Evolutionary conservation across 2,797 vertebrate genomes (phyloP).

Genomic region (Poeciliopsis infans): DNA sequence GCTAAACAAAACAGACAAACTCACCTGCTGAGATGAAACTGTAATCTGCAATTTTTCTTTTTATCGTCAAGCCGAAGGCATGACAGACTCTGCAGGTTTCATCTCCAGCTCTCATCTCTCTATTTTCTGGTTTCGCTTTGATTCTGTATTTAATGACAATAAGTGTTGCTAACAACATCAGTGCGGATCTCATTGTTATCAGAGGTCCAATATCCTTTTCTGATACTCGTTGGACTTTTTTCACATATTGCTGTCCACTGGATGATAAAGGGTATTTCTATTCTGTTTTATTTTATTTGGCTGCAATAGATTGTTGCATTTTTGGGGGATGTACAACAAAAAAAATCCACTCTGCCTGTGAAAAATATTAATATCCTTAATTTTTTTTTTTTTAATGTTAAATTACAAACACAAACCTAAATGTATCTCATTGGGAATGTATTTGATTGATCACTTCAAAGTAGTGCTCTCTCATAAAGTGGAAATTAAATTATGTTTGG

Average conservation of each 20-base stretch:
- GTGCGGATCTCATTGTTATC: background rate
- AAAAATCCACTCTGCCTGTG: background rate
- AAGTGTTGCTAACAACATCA: background rate
- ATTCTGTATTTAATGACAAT: background rate
- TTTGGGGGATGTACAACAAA: background rate
- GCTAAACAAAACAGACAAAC: background rate
- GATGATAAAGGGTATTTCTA: too few relatives aligned
- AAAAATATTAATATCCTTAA: background rate
- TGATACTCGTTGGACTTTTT: background rate
- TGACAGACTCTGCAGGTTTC: background rate
- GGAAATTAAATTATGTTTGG: background rate
- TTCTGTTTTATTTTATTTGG: too few relatives aligned
- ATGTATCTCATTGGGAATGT: background rate
- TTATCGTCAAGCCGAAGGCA: background rate
- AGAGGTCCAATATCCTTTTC: background rate
- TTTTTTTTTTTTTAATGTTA: background rate
- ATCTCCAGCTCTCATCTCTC: constrained; percentile 3
- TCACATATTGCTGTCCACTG: background rate
- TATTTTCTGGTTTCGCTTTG: background rate
- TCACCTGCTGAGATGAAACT: background rate
- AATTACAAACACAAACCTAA: background rate
- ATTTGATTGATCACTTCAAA: background rate
- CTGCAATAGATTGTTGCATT: background rate
- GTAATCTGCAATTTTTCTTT: background rate
- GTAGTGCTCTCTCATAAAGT: background rate